Evolutionary conservation across 1,140 invertebrate genomes (phyloP), one percentile per base, ranked within the genome.

Genomic region (Uloborus diversus): DNA sequence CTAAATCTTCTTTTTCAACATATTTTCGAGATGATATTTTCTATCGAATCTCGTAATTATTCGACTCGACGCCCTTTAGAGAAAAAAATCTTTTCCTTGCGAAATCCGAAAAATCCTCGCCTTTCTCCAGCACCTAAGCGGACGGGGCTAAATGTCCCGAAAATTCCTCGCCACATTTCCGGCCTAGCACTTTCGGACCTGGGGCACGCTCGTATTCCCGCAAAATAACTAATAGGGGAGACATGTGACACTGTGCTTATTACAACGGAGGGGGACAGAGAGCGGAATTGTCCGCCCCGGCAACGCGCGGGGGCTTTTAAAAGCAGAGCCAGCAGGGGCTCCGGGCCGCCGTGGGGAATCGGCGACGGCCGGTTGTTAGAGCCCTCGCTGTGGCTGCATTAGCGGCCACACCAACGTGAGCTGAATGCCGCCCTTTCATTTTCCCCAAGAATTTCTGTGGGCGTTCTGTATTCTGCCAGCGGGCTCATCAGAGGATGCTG

Each of bases 391-490:
- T 42, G 70, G 70, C 70, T 57, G 70, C 70, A 73, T 73, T 73
- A 73, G 70, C 70, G 57, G 56, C 70, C 62, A 30, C 70, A 42
- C 70, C 70, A 62, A 73, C 70, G 70, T 73, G 70, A 73, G 70
- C n/a, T 9, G 70, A 73, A 73, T 73, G 57, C 70, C 69, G n/a
- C 28, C 70, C 70, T 56, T 73, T 73, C 49, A 53, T 56, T 61
- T 73, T 47, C 35, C 35, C 17, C 56, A 25, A 62, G 51, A 57
- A 73, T 62, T 73, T 73, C 33, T 28, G 70, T 62, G 70, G 70
- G 70, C 70, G 70, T 69, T 69, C 70, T 73, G 70, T 73, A 78
- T 78, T 78, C 73, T 65, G 73, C 73, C 61, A n/a, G 73, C 61
- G 73, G 73, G 30, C 73, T 78, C 73, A 78, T 78, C 73, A 78